These are phyloP conservation scores for Aphelinus atriplicis DNA, from an alignment of 1,140 invertebrate genomes.

Conservation along the genomic window DNA sequence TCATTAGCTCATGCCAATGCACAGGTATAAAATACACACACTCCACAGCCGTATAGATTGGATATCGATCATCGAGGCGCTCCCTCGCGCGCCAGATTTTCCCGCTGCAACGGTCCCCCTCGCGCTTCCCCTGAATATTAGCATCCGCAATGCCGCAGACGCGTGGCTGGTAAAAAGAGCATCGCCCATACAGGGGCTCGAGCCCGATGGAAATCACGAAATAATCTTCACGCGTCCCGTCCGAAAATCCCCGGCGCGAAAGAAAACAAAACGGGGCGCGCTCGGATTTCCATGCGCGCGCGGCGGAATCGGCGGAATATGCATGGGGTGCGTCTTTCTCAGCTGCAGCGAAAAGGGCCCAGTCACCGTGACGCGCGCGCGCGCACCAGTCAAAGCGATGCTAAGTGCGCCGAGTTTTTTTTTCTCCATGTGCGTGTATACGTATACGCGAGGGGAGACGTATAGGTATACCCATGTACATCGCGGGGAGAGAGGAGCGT, in stretches of 20 bases:
- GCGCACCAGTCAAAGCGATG: background rate
- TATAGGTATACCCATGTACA: slow-evolving; percentile 42
- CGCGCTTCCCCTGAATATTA: background rate
- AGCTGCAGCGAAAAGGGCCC: slow-evolving; percentile 8
- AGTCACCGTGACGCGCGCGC: background rate
- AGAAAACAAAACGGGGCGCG: slow-evolving; percentile 34
- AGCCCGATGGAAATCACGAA: background rate
- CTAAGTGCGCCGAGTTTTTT: background rate
- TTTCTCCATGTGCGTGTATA: background rate
- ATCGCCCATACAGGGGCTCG: background rate
- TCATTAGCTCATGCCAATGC: too few relatives aligned
- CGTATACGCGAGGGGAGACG: slow-evolving; percentile 15
- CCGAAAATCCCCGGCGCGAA: slow-evolving; percentile 38
- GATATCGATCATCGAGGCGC: too few relatives aligned
- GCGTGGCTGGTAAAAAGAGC: background rate
- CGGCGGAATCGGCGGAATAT: slow-evolving; percentile 2
- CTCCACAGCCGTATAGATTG: too few relatives aligned
- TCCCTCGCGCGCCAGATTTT: too few relatives aligned
- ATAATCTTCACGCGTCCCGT: slow-evolving; percentile 23
- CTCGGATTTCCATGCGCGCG: background rate
- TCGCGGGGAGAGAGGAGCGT: slow-evolving; percentile 36
- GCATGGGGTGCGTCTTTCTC: too few relatives aligned
- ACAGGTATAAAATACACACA: too few relatives aligned
- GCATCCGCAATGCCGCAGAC: background rate
- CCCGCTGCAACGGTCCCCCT: background rate